Base-by-base conservation (phyloP, 2,888 invertebrate genomes). In the Leptura quadrifasciata region DNA sequence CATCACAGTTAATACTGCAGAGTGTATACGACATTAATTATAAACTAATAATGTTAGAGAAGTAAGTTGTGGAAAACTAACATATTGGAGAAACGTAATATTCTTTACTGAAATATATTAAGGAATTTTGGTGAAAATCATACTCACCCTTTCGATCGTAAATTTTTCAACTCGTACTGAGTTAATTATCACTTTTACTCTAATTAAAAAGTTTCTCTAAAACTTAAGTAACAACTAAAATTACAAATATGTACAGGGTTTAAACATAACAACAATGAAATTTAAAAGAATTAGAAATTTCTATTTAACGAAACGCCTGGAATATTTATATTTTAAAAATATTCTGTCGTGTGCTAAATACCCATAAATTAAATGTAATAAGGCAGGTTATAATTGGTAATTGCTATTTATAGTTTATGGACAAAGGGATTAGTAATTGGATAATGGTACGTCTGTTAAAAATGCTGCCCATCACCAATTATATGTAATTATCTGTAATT, bases 391-490 rank as follows among this genome's bases (percentile, higher is more conserved):
- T 47, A 47, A 47, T 47, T 47, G 47, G 15, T 47, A 47, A 47
- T n/a, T 35, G 15, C 61, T 31, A 17, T 61, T 35, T 61, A 20
- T 61, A 61, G 63, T 63, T 63, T 63, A 63, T 39, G 18, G 18
- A 63, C 63, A 39, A 63, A 39, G 18, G 39, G 63, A 39, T 20
- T 4, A 10, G 39, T 39, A 63, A 39, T 63, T 63, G 63, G 63
- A 63, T 63, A 63, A 63, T 39, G 39, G 17, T 20, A 39, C 21
- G 63, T 35, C 63, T 63, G 24, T 63, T 61, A 61, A 61, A 61
- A 31, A 27, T 61, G 31, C 31, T 31, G 27, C 27, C 60, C 63
- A 35, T 35, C 39, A 39, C 39, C 63, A 63, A 39, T 63, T 63
- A 63, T 39, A 18, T 18, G 15, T 18, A 63, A 63, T 63, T 39